These are phyloP conservation scores for Brachypalpus laphriformis DNA, from an alignment of 2,888 invertebrate species.

Conservation along the genomic window DNA sequence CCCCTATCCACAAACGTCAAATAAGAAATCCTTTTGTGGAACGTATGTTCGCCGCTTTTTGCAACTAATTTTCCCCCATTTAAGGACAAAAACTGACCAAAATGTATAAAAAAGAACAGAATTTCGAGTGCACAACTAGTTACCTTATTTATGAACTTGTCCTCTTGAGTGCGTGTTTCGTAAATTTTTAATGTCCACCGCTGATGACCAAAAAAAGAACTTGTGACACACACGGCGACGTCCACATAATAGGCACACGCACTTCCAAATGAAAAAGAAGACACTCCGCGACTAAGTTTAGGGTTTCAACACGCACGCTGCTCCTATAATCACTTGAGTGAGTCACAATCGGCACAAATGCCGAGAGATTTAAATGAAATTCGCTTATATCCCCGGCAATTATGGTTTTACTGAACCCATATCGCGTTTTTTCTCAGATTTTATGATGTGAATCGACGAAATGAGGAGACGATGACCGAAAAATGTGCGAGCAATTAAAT, in stretches of 20 bases:
- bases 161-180: constrained; percentile 10
- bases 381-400: neutral
- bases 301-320: constrained; percentile 13
- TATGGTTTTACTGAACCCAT: constrained; percentile 7
- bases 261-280: constrained; percentile 17
- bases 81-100: neutral
- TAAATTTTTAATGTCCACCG: constrained; percentile 10
- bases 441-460: constrained; percentile 7
- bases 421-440: neutral
- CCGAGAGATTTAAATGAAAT: constrained; percentile 19
- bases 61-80: constrained; percentile 31
- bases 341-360: constrained; percentile 5
- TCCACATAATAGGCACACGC: constrained; percentile 47
- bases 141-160: constrained; percentile 31
- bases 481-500: constrained; percentile 47
- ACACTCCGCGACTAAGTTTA: neutral
- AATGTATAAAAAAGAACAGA: neutral
- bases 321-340: constrained; percentile 11
- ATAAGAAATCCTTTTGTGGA: constrained; percentile 48
- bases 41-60: constrained; percentile 66
- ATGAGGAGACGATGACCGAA: neutral
- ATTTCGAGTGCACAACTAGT: neutral
- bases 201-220: constrained; percentile 47
- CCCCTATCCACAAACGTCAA: constrained; percentile 40
- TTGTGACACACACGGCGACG: constrained; percentile 36